Conservation (phyloP, 2,888 invertebrate genomes). For the Orthosia incerta region DNA sequence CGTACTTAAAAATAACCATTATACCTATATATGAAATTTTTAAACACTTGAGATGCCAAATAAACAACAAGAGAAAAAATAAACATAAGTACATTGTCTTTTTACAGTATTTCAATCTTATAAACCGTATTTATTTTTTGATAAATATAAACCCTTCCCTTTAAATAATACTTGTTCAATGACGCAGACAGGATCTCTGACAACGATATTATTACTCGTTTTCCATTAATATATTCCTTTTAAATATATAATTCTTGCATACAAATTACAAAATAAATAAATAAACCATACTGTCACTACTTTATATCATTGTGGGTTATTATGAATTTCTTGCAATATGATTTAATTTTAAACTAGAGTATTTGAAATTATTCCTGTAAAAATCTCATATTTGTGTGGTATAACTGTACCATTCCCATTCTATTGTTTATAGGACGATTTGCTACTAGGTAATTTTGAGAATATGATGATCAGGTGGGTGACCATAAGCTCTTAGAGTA, state of each 20-base stretch:
- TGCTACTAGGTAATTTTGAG: too few species aligned
- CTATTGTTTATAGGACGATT: too few species aligned
- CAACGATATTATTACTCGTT: slow-evolving; percentile 9
- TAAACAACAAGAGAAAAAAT: not conserved
- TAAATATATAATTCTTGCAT: not conserved
- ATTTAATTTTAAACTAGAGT: too few species aligned
- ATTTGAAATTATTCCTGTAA: too few species aligned
- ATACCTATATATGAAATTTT: too few species aligned
- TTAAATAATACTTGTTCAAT: slow-evolving; percentile 17
- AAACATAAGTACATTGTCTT: not conserved
- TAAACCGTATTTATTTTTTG: not conserved
- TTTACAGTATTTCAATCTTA: not conserved
- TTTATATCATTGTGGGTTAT: not conserved
- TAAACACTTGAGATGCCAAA: not conserved
- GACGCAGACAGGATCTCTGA: slow-evolving; percentile 7
- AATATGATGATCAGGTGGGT: too few species aligned
- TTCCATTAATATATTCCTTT: not conserved
- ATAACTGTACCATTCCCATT: too few species aligned
- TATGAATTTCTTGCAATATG: not conserved
- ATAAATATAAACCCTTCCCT: not conserved
- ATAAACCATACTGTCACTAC: not conserved
- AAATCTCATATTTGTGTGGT: too few species aligned
- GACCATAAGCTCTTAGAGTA: too few species aligned
- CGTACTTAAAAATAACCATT: not conserved
- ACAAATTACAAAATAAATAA: slow-evolving; percentile 6